These are phyloP conservation scores for Congeria kusceri DNA, from an alignment of 2,888 invertebrate species.

Conservation along the genomic window DNA sequence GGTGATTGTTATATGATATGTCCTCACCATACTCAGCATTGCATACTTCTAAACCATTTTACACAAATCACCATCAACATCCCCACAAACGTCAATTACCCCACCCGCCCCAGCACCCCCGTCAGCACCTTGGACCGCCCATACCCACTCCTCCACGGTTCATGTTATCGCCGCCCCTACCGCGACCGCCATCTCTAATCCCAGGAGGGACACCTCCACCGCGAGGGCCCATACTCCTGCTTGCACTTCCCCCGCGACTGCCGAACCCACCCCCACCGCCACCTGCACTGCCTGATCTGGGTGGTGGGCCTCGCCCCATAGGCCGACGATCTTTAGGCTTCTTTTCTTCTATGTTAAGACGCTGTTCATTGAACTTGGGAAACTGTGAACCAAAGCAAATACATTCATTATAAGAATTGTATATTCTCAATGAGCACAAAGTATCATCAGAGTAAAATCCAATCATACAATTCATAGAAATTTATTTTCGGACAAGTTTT, in stretches of 20 bases:
- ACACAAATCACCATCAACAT: conserved; percentile 61
- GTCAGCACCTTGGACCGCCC: conserved; percentile 69
- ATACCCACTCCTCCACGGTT: conserved; percentile 82
- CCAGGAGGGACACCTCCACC: conserved; percentile 72
- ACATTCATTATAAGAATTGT: conserved; percentile 57
- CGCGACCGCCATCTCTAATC: conserved; percentile 75
- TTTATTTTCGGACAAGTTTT: too few relatives aligned
- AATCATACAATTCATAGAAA: too few relatives aligned
- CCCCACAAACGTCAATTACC: conserved; percentile 28
- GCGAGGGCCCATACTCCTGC: conserved; percentile 70
- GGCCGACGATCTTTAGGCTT: conserved; percentile 81
- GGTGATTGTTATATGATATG: conserved; percentile 57
- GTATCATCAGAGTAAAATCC: too few relatives aligned
- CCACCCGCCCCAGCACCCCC: conserved; percentile 24
- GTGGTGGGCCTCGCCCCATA: conserved; percentile 74
- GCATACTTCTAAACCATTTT: conserved; percentile 74
- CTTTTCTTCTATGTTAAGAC: conserved; percentile 97
- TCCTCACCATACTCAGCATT: conserved; percentile 74
- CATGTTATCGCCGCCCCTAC: conserved; percentile 88
- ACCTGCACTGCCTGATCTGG: conserved; percentile 71
- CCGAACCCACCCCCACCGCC: conserved; percentile 73
- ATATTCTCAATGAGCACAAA: not conserved
- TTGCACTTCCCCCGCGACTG: conserved; percentile 71
- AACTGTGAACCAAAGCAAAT: conserved; percentile 87
- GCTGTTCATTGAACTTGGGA: conserved; percentile 93